These are phyloP conservation scores for Teleiodes luculella DNA, from an alignment of 2,888 invertebrate species.

Conservation along the genomic window DNA sequence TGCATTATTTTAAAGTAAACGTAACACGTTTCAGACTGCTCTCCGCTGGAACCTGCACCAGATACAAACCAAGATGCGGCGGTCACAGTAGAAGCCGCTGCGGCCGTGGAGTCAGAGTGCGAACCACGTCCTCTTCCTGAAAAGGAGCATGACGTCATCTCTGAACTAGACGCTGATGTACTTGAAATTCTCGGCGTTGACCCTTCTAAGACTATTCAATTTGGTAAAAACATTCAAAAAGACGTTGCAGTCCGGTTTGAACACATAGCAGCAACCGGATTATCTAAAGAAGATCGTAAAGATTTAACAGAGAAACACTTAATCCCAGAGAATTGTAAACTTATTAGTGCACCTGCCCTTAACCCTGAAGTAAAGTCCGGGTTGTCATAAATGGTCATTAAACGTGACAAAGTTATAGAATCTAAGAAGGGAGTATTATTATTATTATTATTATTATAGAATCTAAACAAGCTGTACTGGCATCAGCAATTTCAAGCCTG, in stretches of 20 bases:
- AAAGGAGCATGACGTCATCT: no score
- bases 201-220: slow-evolving; percentile 19
- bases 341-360: slow-evolving; percentile 25
- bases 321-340: slow-evolving; percentile 23
- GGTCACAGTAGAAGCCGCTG: no score
- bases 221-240: slow-evolving; percentile 23
- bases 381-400: slow-evolving; percentile 19
- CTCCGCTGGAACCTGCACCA: no score
- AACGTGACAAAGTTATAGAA: slow-evolving; percentile 27
- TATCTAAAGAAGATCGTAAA: slow-evolving; percentile 23
- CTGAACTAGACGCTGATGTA: neutral
- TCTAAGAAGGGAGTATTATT: slow-evolving; percentile 28
- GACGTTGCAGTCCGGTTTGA: slow-evolving; percentile 25
- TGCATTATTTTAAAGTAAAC: no score
- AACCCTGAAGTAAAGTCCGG: slow-evolving; percentile 29
- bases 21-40: no score
- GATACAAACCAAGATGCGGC: no score
- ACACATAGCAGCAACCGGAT: slow-evolving; percentile 22
- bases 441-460: no score
- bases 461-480: slow-evolving; percentile 27
- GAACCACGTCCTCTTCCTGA: no score
- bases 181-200: slow-evolving; percentile 21
- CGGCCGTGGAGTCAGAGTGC: no score
- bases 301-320: slow-evolving; percentile 24
- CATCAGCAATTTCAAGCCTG: slow-evolving; percentile 22